phyloP scores from a whole-genome alignment of 2,113 vertebrate species.

The Panthera leo region DNA sequence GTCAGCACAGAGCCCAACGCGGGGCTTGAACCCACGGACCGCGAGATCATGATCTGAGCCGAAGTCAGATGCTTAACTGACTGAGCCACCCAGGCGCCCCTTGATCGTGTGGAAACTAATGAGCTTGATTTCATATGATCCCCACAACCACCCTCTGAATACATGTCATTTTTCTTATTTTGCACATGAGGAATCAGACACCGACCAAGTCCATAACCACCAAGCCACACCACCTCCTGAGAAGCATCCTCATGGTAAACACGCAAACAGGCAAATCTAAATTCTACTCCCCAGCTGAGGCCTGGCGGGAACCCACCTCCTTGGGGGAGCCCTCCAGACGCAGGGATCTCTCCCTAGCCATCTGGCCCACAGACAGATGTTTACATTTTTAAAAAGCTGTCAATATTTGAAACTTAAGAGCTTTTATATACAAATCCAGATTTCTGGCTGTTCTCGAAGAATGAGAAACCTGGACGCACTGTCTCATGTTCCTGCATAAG shows the following conservation, averaged over 20 bases:
- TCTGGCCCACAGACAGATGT: not conserved
- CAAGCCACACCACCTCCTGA: not conserved
- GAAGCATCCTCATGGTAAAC: not conserved
- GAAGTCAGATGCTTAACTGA: too few species aligned
- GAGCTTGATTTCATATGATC: not conserved
- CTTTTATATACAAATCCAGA: not conserved
- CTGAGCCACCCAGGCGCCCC: too few species aligned
- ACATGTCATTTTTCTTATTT: not conserved
- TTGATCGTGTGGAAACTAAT: too few species aligned
- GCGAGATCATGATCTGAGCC: too few species aligned
- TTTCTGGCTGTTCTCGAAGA: conserved; percentile 6
- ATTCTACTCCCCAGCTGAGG: not conserved
- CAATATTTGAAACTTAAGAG: not conserved
- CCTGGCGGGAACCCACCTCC: not conserved
- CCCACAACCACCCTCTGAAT: not conserved
- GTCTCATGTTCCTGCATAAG: rapidly evolving
- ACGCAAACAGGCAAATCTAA: not conserved
- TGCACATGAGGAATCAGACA: not conserved
- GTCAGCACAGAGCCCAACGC: too few species aligned
- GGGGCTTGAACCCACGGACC: too few species aligned
- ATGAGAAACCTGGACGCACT: not conserved
- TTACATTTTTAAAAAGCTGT: not conserved
- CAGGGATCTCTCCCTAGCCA: not conserved
- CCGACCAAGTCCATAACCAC: not conserved
- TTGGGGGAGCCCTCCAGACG: not conserved